Conservation (phyloP, 2,113 vertebrate species). For the Corvus moneduloides region DNA sequence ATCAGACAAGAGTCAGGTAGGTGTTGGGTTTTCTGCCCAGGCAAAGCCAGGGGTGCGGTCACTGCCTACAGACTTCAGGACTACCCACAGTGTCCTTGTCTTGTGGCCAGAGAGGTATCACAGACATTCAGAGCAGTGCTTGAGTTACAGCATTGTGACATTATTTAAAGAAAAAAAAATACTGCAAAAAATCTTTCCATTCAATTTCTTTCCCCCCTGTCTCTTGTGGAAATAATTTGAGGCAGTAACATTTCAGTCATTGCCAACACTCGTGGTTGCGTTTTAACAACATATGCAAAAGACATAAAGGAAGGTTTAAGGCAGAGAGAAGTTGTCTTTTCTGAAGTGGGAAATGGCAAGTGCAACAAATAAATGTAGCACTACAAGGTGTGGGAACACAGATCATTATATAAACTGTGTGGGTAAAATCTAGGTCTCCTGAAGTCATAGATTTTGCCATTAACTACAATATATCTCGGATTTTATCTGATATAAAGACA, state of each 20-base stretch:
- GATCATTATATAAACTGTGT: neutral
- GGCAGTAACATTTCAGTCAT: neutral
- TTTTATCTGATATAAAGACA: neutral
- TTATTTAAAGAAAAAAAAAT: neutral
- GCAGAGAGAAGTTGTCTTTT: neutral
- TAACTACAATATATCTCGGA: neutral
- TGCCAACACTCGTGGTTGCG: neutral
- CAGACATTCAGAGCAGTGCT: neutral
- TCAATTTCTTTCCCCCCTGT: neutral
- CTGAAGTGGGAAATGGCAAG: neutral
- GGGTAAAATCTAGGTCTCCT: neutral
- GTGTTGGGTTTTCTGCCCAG: neutral
- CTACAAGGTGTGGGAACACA: neutral
- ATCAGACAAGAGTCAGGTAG: neutral
- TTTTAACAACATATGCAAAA: neutral
- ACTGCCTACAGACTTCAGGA: neutral
- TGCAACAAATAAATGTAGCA: neutral
- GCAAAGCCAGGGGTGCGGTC: neutral
- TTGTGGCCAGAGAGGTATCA: neutral
- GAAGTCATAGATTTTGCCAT: neutral
- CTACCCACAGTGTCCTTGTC: too few relatives aligned
- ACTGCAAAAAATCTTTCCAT: neutral
- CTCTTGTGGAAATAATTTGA: neutral
- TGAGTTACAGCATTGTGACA: neutral
- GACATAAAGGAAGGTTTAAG: neutral